A percentile compares a stretch with the other conserved stretches of the same genome.
Conservation (phyloP, 2,797 vertebrate species). For the Falco concolor region DNA sequence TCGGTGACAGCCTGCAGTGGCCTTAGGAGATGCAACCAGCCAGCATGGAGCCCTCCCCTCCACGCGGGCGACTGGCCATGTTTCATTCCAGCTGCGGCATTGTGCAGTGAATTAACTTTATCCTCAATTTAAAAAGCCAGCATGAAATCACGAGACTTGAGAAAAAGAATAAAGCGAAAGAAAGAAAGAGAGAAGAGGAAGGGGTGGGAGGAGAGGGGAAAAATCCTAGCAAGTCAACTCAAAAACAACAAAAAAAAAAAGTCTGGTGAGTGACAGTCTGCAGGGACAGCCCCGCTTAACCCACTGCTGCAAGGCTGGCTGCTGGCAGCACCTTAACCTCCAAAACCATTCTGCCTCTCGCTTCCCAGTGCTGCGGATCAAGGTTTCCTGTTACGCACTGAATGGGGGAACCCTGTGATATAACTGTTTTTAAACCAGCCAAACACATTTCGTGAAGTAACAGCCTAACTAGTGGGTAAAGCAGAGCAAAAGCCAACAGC, state of each 20-base stretch:
- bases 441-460: slow-evolving; percentile 1
- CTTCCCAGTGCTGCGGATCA: background rate
- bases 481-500: background rate
- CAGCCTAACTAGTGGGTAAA: background rate
- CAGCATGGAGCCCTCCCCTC: slow-evolving; percentile 58
- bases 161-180: slow-evolving; percentile 55
- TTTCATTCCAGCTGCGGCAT: slow-evolving; percentile 81
- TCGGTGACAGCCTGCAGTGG: slow-evolving; percentile 63
- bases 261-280: slow-evolving; percentile 57
- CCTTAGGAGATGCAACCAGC: slow-evolving; percentile 69
- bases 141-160: slow-evolving; percentile 77
- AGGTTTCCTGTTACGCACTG: slow-evolving; percentile 45
- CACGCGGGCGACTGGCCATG: slow-evolving; percentile 44
- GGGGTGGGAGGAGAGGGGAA: background rate
- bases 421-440: slow-evolving; percentile 26
- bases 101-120: slow-evolving; percentile 78
- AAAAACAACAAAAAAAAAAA: slow-evolving; percentile 3
- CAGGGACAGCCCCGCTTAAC: slow-evolving; percentile 49
- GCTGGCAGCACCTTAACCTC: slow-evolving; percentile 40
- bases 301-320: slow-evolving; percentile 44
- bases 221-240: slow-evolving; percentile 66
- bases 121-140: slow-evolving; percentile 85
- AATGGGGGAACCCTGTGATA: background rate
- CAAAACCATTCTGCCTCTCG: slow-evolving; percentile 45
- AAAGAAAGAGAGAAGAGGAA: slow-evolving; percentile 40